Evolutionary conservation across 2,113 vertebrate species (phyloP).

Genomic region (Notothenia coriiceps): DNA sequence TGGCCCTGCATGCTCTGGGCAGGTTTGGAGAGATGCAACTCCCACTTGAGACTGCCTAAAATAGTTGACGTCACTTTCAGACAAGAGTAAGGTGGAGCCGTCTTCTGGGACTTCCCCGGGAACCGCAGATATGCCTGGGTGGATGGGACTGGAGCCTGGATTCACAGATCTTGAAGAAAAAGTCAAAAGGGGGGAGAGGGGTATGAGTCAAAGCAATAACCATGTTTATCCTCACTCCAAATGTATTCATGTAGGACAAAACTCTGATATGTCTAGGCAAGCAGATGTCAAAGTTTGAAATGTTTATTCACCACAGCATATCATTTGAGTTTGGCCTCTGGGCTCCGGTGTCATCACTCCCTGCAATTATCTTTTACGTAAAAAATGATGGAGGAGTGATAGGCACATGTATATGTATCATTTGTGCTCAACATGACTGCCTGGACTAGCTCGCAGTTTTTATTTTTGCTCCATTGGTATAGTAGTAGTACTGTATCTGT

Average conservation of each 20-base stretch:
- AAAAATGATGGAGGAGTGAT: too few relatives aligned
- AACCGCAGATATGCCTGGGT: constrained; percentile 43
- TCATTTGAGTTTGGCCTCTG: too few relatives aligned
- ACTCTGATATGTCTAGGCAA: neutral
- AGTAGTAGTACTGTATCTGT: too few relatives aligned
- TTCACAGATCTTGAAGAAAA: constrained; percentile 78
- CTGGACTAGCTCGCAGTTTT: too few relatives aligned
- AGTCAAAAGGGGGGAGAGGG: neutral
- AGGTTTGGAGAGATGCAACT: constrained; percentile 13
- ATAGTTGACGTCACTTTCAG: constrained; percentile 50
- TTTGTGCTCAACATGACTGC: too few relatives aligned
- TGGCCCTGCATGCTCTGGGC: neutral
- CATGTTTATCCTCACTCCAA: neutral
- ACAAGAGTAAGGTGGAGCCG: constrained; percentile 42
- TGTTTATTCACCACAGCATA: too few relatives aligned
- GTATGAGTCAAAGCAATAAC: constrained; percentile 1
- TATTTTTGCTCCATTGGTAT: too few relatives aligned
- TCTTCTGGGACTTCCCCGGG: constrained; percentile 79
- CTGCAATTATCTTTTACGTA: too few relatives aligned
- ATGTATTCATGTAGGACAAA: neutral
- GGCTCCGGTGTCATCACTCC: too few relatives aligned
- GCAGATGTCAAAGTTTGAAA: neutral
- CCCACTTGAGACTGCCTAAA: constrained; percentile 2
- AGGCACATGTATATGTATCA: too few relatives aligned
- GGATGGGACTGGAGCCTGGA: constrained; percentile 58